Percentiles rank a stretch among this genome's conserved stretches.
Conservation (phyloP, 2,113 vertebrate species). For the Phasianus colchicus region DNA sequence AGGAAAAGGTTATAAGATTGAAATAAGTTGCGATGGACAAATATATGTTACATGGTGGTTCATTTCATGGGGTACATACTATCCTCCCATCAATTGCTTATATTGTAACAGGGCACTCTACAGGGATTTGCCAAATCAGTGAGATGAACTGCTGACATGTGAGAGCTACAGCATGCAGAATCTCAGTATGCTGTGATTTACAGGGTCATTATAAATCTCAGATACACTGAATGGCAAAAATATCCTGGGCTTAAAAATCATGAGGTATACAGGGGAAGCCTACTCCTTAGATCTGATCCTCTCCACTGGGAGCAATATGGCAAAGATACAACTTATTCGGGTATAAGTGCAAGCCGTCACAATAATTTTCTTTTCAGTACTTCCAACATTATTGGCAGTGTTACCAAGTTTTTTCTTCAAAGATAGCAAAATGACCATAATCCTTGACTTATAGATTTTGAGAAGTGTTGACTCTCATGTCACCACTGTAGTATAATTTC, state of each 20-base stretch:
- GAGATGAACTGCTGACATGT: not conserved
- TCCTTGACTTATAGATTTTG: not conserved
- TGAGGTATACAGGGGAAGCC: not conserved
- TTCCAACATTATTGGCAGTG: not conserved
- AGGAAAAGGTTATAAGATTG: not conserved
- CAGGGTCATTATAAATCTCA: not conserved
- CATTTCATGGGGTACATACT: not conserved
- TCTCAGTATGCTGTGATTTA: not conserved
- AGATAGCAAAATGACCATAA: not conserved
- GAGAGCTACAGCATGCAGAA: not conserved
- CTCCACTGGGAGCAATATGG: not conserved
- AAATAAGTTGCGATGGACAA: not conserved
- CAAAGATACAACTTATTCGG: not conserved
- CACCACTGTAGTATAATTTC: not conserved
- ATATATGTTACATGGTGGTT: not conserved
- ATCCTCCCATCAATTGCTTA: not conserved
- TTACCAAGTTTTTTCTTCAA: not conserved
- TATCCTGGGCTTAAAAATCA: not conserved
- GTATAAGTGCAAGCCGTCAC: not conserved
- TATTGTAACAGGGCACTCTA: not conserved
- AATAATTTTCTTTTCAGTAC: not conserved
- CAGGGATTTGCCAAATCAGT: not conserved
- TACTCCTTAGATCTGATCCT: not conserved
- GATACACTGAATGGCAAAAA: not conserved
- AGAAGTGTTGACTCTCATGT: not conserved